Conservation (phyloP, 2,113 vertebrate species). For the Phylloscopus trochilus region DNA sequence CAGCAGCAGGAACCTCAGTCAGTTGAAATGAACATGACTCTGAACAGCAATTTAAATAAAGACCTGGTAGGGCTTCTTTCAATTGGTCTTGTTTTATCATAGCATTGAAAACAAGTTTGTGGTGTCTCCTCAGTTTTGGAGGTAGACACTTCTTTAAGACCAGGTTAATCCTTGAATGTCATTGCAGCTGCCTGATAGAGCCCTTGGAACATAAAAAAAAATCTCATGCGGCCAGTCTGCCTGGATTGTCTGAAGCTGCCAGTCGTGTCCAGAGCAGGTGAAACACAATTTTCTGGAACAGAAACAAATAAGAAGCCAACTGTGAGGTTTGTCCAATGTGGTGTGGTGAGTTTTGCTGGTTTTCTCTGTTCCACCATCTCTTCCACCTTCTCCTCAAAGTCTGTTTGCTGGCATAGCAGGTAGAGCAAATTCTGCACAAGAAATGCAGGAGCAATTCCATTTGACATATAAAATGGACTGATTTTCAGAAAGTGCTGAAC, state of each 20-base stretch:
- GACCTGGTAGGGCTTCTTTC: neutral
- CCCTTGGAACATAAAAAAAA: neutral
- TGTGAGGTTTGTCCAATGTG: neutral
- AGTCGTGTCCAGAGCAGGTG: neutral
- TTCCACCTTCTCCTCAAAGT: neutral
- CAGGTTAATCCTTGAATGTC: neutral
- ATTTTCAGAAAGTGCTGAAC: constrained; percentile 21
- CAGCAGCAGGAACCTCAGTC: neutral
- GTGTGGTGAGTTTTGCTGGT: neutral
- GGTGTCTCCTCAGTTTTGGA: neutral
- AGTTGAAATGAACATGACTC: neutral
- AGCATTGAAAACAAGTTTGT: neutral
- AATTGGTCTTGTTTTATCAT: neutral
- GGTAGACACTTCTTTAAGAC: neutral
- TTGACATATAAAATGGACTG: neutral
- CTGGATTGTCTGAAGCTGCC: neutral
- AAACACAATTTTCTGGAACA: neutral
- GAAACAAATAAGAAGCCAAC: neutral
- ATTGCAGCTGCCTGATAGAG: neutral
- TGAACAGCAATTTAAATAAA: neutral
- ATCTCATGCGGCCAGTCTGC: neutral
- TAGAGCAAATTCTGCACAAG: neutral
- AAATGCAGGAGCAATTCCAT: neutral
- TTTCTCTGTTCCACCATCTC: neutral
- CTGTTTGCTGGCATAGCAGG: neutral